Evolutionary conservation across 2,797 vertebrate species (phyloP), one percentile per base, ranked within the genome.

Genomic region (Lagorchestes hirsutus): DNA sequence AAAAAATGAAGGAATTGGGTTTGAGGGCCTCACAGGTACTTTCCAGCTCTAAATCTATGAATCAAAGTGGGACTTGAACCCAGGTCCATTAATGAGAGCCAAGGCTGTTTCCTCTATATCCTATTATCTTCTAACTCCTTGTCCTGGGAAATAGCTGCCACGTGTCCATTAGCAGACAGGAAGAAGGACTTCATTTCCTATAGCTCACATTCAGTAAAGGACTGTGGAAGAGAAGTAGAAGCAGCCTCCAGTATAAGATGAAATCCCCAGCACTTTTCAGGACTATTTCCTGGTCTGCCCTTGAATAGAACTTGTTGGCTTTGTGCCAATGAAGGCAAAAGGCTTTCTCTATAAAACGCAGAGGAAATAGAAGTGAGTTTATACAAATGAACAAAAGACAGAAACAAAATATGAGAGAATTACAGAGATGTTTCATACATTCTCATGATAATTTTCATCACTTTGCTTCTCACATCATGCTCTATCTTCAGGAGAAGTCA

Each of bases 261-360:
- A 90, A 94, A 52, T 91, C 67, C 58, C 34, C 59, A 82, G 92
- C 24, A 55, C 82, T 91, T 14, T 95, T 55, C 91, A 94, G 82
- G 82, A 96, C 50, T 13, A 94, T n/a, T 91, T 82, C n/a, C 24
- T 55, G 55, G 28, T 27, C 74, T 52, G n/a, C 55, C 28, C 94
- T 95, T 95, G 18, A 91, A 55, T 40, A 93, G 34, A 40, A 28
- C 24, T 4, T 56, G 52, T 2, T 62, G 52, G 52, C 59, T 95
- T 93, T 95, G 50, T 93, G 90, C 90, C 52, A 94, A 82, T 54
- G 27, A 94, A 95, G 93, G 91, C 52, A 95, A 93, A 93, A 62
- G 28, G 13, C 50, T 54, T 59, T 58, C 34, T 46, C 24, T 46
- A 82, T 6, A 82, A 82, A 82, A 82, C 10, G 40, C 40, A 82